These are phyloP conservation scores for Hypsibius dujardini DNA, from an alignment of 1,140 invertebrate genomes.

Conservation along the genomic window DNA sequence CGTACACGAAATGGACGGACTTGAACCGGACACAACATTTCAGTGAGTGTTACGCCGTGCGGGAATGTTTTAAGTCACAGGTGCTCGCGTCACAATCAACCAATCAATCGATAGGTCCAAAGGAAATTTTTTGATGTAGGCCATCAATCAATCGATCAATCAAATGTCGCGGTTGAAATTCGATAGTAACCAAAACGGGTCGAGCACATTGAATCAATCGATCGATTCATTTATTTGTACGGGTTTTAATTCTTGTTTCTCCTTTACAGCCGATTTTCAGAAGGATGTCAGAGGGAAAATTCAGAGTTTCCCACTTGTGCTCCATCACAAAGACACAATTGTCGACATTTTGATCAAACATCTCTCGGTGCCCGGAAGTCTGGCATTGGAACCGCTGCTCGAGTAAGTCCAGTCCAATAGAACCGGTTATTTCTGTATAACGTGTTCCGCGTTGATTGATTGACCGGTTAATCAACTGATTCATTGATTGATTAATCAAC, in stretches of 20 bases:
- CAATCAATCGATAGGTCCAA: too few relatives aligned
- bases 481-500: too few relatives aligned
- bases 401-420: slow-evolving; percentile 46
- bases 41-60: slow-evolving; percentile 30
- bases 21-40: slow-evolving; percentile 66
- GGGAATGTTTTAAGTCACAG: neutral
- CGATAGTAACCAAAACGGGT: too few relatives aligned
- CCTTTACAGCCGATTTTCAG: slow-evolving; percentile 40
- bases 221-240: slow-evolving; percentile 15
- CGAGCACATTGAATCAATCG: too few relatives aligned
- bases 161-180: too few relatives aligned
- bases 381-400: slow-evolving; percentile 57
- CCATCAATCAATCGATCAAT: too few relatives aligned
- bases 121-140: too few relatives aligned
- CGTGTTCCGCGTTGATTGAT: slow-evolving; percentile 14
- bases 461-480: neutral
- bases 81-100: too few relatives aligned
- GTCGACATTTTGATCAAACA: slow-evolving; percentile 50
- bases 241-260: slow-evolving; percentile 19
- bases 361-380: slow-evolving; percentile 46
- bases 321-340: slow-evolving; percentile 57
- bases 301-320: slow-evolving; percentile 55
- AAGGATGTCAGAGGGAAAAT: slow-evolving; percentile 47
- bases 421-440: slow-evolving; percentile 19
- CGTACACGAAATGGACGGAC: slow-evolving; percentile 52